Evolutionary conservation across 2,888 invertebrate species (phyloP).

Genomic region (Lasioglossum villosulum): DNA sequence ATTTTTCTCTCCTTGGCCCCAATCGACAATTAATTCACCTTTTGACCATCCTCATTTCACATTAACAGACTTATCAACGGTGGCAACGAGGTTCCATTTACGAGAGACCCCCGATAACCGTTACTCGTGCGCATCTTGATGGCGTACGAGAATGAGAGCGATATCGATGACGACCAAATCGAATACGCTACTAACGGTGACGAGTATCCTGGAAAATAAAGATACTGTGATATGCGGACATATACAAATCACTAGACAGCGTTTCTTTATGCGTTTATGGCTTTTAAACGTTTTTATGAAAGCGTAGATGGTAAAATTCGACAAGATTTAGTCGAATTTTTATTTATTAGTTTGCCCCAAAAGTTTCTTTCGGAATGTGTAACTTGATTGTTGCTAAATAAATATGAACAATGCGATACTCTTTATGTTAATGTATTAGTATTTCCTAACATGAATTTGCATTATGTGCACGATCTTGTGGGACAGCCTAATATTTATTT

Average conservation of each 20-base stretch:
- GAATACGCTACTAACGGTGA: conserved; percentile 71
- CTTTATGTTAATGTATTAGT: too few species aligned
- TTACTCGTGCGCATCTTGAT: conserved; percentile 50
- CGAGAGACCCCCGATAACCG: conserved; percentile 47
- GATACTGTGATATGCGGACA: background rate
- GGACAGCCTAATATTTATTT: too few species aligned
- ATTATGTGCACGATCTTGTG: too few species aligned
- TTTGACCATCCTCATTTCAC: conserved; percentile 68
- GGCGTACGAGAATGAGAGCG: conserved; percentile 59
- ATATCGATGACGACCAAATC: conserved; percentile 66
- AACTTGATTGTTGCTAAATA: too few species aligned
- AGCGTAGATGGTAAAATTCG: too few species aligned
- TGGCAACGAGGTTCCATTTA: conserved; percentile 37
- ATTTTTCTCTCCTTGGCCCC: conserved; percentile 70
- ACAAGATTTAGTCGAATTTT: too few species aligned
- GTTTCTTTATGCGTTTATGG: too few species aligned
- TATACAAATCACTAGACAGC: background rate
- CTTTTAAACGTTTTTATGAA: too few species aligned
- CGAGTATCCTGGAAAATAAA: conserved; percentile 65
- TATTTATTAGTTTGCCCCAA: too few species aligned
- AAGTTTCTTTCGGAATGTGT: too few species aligned
- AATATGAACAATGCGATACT: too few species aligned
- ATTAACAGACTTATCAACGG: conserved; percentile 62
- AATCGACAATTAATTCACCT: conserved; percentile 65
- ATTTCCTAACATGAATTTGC: too few species aligned